Base-by-base conservation (phyloP, 2,888 invertebrate genomes). In the Coremacera marginata region DNA sequence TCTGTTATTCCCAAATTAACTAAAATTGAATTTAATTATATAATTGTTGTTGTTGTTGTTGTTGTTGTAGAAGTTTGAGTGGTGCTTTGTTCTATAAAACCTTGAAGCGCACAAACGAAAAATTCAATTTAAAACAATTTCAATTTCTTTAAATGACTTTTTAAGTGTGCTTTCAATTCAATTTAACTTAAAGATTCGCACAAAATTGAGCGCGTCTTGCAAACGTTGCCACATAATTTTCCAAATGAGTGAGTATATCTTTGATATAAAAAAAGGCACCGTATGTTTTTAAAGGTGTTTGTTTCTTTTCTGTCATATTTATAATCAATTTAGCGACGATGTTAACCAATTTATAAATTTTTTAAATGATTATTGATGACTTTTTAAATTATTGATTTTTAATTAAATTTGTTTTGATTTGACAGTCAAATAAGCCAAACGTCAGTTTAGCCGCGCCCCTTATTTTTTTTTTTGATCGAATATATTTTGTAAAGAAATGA, bases 11-110 rank as follows among this genome's bases (percentile, higher is more conserved):
- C 19, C 60, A 60, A 60, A 60, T 60, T 60, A 31, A 60, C 60
- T 60, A 27, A 68, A 68, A 68, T 68, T 68, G 68, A 27, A 51
- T 68, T 68, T 16, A 68, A 68, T 68, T 51, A 68, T 25, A 51
- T 68, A 52, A 68, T 68, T 68, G 67, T 63, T 31, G 19, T 3
- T 22, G 4, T 22, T 55, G 55, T 19, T 19, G 19, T 19, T 52
- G 16, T 16, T 19, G n/a, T 52, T 52, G 16, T 19, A 9, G n/a
- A n/a, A n/a, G 52, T 31, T 31, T 31, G n/a, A 16, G 27, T 14
- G n/a, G 34, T 3, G 25, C 31, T 22, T 60, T 60, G 25, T 60
- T 60, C 57, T 8, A 11, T 2, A 11, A 11, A 44, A 44, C 44
- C 44, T 44, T 44, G 44, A 44, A 44, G 44, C 44, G 14, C 44